Evolutionary conservation across 1,140 invertebrate genomes (phyloP).

Genomic region (Papilio aristodemus): DNA sequence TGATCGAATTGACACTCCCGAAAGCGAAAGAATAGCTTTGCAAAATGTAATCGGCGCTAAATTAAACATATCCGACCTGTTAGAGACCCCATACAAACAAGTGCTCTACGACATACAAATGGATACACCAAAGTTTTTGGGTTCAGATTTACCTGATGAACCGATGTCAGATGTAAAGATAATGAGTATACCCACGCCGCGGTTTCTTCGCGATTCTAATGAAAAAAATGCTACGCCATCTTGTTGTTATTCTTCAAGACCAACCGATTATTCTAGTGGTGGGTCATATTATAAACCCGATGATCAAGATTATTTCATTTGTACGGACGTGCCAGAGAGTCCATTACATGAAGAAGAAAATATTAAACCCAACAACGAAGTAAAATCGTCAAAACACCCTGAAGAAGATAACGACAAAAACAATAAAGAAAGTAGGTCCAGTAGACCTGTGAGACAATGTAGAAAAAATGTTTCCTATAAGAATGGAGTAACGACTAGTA

Average conservation of each 20-base stretch:
- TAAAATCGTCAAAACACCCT: conserved; percentile 19
- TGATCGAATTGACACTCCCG: conserved; percentile 59
- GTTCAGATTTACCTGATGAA: conserved; percentile 62
- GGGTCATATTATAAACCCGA: conserved; percentile 76
- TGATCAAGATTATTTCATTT: conserved; percentile 66
- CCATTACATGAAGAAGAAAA: conserved; percentile 27
- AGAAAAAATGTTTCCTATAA: conserved; percentile 69
- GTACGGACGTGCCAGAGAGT: conserved; percentile 49
- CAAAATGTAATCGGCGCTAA: conserved; percentile 69
- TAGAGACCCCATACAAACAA: conserved; percentile 75
- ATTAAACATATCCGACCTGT: conserved; percentile 69
- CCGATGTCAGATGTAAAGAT: conserved; percentile 76
- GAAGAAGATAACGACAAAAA: conserved; percentile 30
- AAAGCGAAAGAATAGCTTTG: conserved; percentile 59
- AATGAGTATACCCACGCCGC: conserved; percentile 71
- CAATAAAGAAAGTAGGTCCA: conserved; percentile 35
- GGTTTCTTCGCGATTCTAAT: conserved; percentile 68
- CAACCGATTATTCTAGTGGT: conserved; percentile 75
- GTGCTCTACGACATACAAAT: conserved; percentile 74
- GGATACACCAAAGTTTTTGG: conserved; percentile 71
- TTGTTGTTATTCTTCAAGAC: conserved; percentile 66
- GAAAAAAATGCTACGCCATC: conserved; percentile 59
- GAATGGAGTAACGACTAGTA: conserved; percentile 37
- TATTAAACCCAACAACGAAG: conserved; percentile 38
- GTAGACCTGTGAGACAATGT: conserved; percentile 62